A percentile compares a stretch with the other conserved stretches of the same genome.
Evolutionary conservation across 2,888 invertebrate species (phyloP).

Genomic region (Aleiodes leptofemur): DNA sequence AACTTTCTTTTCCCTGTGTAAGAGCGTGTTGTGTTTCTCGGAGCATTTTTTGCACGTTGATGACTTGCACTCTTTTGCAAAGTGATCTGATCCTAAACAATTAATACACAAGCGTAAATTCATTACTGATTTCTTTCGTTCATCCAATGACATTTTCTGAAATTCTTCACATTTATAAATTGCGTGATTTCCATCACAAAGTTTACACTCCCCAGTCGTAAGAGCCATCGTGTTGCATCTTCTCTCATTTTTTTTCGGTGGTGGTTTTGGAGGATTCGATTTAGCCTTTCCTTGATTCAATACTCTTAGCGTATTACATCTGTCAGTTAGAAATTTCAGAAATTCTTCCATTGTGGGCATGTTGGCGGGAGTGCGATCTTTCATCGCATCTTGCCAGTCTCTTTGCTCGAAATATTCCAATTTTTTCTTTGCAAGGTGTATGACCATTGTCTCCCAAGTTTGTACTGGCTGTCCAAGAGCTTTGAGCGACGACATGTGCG

Average conservation of each 20-base stretch:
- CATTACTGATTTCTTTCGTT: slow-evolving; percentile 45
- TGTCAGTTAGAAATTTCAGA: slow-evolving; percentile 37
- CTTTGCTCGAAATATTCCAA: slow-evolving; percentile 44
- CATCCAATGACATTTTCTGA: slow-evolving; percentile 32
- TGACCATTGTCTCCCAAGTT: slow-evolving; percentile 45
- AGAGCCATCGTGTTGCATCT: slow-evolving; percentile 19
- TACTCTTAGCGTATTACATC: slow-evolving; percentile 43
- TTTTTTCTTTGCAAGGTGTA: slow-evolving; percentile 47
- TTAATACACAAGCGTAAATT: slow-evolving; percentile 53
- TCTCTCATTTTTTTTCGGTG: slow-evolving; percentile 30
- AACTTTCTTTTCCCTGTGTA: slow-evolving; percentile 40
- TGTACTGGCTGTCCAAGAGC: slow-evolving; percentile 44
- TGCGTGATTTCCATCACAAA: slow-evolving; percentile 41
- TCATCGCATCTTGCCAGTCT: slow-evolving; percentile 44
- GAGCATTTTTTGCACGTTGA: slow-evolving; percentile 53
- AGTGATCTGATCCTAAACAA: slow-evolving; percentile 54
- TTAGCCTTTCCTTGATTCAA: slow-evolving; percentile 41
- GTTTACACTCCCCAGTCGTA: slow-evolving; percentile 41
- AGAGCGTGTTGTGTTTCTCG: slow-evolving; percentile 49
- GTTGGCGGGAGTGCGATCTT: background rate
- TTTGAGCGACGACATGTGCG: slow-evolving; percentile 41
- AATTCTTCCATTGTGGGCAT: slow-evolving; percentile 39
- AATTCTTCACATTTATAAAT: slow-evolving; percentile 46
- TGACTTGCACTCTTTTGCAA: slow-evolving; percentile 47
- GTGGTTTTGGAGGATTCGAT: slow-evolving; percentile 22